Percentiles rank a stretch among this genome's conserved stretches.
These are phyloP conservation scores for Ceratosolen fusciceps DNA, from an alignment of 1,140 invertebrate genomes.

Conservation along the genomic window DNA sequence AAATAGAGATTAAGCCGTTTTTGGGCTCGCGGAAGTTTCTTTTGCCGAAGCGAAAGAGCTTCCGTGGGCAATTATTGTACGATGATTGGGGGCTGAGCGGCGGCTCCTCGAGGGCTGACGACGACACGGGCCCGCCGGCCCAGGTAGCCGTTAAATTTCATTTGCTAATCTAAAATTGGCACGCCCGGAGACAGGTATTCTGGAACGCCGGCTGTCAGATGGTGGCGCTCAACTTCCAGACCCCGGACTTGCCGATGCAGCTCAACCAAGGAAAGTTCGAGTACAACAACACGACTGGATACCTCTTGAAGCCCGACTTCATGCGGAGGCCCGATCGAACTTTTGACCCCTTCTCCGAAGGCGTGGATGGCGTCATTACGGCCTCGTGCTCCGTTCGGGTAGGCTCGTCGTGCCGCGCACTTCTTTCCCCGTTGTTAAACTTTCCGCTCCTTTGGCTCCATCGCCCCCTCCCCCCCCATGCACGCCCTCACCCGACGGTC, in stretches of 20 bases:
- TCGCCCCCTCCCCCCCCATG: background rate
- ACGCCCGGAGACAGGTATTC: constrained; percentile 72
- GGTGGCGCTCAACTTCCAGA: constrained; percentile 86
- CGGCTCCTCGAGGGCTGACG: no score
- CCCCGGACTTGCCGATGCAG: constrained; percentile 84
- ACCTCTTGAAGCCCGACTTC: constrained; percentile 85
- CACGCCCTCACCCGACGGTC: background rate
- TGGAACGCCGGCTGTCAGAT: constrained; percentile 88
- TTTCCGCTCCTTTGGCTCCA: background rate
- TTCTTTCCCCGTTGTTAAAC: background rate
- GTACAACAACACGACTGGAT: constrained; percentile 79
- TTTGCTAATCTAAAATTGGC: constrained; percentile 2
- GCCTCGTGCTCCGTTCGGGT: constrained; percentile 80
- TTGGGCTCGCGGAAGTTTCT: background rate
- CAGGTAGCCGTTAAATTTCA: background rate
- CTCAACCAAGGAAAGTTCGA: constrained; percentile 88
- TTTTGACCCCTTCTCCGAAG: constrained; percentile 86
- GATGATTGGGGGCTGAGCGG: no score
- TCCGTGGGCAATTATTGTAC: no score
- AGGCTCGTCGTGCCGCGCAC: constrained; percentile 58
- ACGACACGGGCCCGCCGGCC: no score
- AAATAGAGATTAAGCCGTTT: background rate
- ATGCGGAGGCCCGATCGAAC: constrained; percentile 81
- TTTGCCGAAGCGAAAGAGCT: no score
- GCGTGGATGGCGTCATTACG: constrained; percentile 85